These are phyloP conservation scores for Egretta garzetta DNA, from an alignment of 2,113 vertebrate species.

Conservation along the genomic window DNA sequence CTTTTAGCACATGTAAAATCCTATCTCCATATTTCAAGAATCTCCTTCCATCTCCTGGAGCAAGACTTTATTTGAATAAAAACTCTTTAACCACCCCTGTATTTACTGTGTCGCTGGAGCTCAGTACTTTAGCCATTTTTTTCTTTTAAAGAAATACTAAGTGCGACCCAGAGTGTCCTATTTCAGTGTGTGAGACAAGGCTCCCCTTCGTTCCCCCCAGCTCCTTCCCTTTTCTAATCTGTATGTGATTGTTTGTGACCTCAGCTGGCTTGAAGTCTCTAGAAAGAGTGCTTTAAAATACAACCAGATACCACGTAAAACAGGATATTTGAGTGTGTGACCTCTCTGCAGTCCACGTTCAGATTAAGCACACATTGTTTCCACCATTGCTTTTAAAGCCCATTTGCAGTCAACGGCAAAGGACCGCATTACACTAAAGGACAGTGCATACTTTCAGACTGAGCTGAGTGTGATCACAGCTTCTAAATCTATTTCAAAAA, in stretches of 20 bases:
- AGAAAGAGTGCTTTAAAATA: constrained; percentile 53
- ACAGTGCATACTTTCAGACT: background rate
- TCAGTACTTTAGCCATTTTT: constrained; percentile 9
- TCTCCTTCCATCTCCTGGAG: constrained; percentile 59
- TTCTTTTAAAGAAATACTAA: constrained; percentile 41
- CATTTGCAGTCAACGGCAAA: background rate
- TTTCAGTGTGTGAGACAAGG: constrained; percentile 24
- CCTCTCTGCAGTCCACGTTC: background rate
- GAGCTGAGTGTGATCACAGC: background rate
- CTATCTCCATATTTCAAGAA: constrained; percentile 40
- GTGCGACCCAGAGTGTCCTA: constrained; percentile 32
- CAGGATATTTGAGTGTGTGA: constrained; percentile 25
- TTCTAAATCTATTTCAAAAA: constrained; percentile 45
- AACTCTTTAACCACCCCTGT: constrained; percentile 47
- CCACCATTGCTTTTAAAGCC: background rate
- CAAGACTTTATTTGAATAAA: constrained; percentile 66
- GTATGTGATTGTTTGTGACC: constrained; percentile 44
- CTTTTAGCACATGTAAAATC: constrained; percentile 72
- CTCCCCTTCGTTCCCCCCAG: background rate
- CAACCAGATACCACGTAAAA: constrained; percentile 34
- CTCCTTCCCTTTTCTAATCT: constrained; percentile 43
- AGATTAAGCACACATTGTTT: constrained; percentile 23
- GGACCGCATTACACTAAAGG: background rate
- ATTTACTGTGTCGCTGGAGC: constrained; percentile 31
- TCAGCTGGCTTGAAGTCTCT: constrained; percentile 30